Percentiles rank a stretch among this genome's conserved stretches.
phyloP scores from a whole-genome alignment of 2,797 vertebrate genomes.

The Alosa sapidissima region DNA sequence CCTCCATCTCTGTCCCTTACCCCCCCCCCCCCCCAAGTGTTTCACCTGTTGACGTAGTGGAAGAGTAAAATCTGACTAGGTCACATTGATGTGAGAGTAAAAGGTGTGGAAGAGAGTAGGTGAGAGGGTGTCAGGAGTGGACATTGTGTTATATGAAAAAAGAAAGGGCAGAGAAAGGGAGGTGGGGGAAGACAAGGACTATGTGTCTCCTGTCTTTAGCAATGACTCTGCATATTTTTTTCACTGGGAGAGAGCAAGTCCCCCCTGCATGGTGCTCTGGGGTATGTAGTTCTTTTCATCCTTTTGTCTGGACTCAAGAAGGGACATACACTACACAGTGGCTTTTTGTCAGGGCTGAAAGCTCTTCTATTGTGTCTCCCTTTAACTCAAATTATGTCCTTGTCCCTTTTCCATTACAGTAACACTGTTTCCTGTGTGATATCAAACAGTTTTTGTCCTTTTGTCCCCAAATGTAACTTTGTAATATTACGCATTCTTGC shows the following conservation, averaged over 20 bases:
- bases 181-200: background rate
- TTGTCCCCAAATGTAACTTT: background rate
- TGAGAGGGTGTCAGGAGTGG: conserved; percentile 45
- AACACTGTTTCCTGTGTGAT: background rate
- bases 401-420: background rate
- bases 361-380: conserved; percentile 56
- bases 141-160: conserved; percentile 50
- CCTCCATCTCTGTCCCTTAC: no score
- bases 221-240: conserved; percentile 68
- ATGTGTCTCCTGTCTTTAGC: conserved; percentile 44
- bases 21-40: background rate
- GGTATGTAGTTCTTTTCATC: conserved; percentile 50
- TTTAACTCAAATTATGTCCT: background rate
- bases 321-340: conserved; percentile 52
- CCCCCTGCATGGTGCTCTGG: conserved; percentile 28
- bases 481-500: background rate
- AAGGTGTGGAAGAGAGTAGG: background rate
- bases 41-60: background rate
- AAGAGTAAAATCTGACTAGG: background rate
- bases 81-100: background rate
- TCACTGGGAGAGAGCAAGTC: background rate
- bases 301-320: conserved; percentile 58
- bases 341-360: conserved; percentile 56
- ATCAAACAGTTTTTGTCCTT: background rate
- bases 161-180: conserved; percentile 2